Evolutionary conservation across 2,797 vertebrate species (phyloP).

Genomic region (Liasis olivaceus): DNA sequence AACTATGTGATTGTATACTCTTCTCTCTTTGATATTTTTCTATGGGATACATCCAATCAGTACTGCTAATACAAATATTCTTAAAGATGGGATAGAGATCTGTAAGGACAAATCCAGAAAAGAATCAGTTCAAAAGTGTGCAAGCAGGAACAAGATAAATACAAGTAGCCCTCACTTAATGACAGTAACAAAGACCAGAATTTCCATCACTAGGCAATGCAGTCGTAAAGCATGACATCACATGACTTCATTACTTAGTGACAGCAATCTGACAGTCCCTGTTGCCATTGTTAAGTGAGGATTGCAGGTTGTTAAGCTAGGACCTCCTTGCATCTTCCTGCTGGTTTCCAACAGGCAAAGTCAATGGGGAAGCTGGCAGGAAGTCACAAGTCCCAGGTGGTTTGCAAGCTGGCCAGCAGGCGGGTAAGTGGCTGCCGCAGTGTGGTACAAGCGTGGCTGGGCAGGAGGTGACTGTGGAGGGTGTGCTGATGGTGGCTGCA

Average conservation of each 20-base stretch:
- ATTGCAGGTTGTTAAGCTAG: not conserved
- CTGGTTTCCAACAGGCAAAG: not conserved
- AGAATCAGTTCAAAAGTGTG: not conserved
- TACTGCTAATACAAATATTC: not conserved
- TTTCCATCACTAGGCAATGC: not conserved
- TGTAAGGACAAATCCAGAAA: not conserved
- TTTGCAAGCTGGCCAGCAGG: not conserved
- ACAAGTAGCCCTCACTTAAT: not conserved
- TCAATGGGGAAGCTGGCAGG: not conserved
- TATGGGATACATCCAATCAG: not conserved
- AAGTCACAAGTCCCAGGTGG: not conserved
- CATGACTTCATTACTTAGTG: not conserved
- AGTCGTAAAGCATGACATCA: not conserved
- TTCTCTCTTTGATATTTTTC: not conserved
- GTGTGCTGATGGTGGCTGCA: not conserved
- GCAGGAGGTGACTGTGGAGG: too few species aligned
- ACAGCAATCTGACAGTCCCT: not conserved
- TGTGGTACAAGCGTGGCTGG: not conserved
- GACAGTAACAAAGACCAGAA: not conserved
- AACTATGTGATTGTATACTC: not conserved
- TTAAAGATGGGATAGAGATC: not conserved
- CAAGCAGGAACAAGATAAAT: not conserved
- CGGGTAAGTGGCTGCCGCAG: not conserved
- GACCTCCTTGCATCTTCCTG: not conserved
- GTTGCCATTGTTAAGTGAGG: not conserved